phyloP scores from a whole-genome alignment of 2,113 vertebrate genomes.

The Semnornis frantzii region DNA sequence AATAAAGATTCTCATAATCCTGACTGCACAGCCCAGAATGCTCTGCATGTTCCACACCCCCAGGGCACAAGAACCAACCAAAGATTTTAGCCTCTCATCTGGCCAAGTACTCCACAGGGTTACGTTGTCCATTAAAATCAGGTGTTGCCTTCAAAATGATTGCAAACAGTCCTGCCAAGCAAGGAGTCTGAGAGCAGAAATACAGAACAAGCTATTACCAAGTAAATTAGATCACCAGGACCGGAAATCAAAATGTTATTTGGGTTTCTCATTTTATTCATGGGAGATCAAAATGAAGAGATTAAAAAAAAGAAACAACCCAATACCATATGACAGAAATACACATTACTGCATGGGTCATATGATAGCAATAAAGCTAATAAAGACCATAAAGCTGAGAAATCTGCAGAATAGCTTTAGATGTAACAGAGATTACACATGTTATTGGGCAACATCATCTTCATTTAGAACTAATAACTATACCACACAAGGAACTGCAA shows the following conservation, averaged over 20 bases:
- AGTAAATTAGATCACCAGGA: background rate
- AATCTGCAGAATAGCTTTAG: conserved; percentile 13
- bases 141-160: background rate
- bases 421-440: background rate
- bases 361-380: conserved; percentile 38
- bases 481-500: background rate
- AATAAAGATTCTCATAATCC: accelerated
- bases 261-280: conserved; percentile 16
- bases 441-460: background rate
- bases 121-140: background rate
- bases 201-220: background rate
- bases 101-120: background rate
- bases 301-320: background rate
- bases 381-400: conserved; percentile 21
- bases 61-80: background rate
- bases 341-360: background rate
- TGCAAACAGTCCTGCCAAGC: background rate
- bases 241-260: conserved; percentile 47
- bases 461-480: conserved; percentile 33
- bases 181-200: background rate
- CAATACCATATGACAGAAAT: conserved; percentile 14
- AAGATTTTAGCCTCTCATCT: background rate
- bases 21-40: background rate
- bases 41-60: accelerated
- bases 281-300: conserved; percentile 29